Conservation (phyloP, 1,140 invertebrate species). For the Chelonus insularis region DNA sequence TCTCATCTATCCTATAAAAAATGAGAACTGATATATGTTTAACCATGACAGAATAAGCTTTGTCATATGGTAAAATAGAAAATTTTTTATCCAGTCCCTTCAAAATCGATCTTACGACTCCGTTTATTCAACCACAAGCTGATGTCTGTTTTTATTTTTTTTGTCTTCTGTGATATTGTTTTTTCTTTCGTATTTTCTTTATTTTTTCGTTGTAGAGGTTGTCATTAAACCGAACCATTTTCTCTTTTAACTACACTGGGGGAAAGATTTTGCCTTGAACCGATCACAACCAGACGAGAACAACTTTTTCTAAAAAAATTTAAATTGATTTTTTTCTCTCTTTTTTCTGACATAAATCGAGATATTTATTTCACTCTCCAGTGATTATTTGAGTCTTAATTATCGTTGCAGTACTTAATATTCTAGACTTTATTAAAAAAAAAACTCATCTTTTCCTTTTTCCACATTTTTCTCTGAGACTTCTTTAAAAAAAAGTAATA, state of each 20-base stretch:
- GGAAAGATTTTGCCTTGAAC: neutral
- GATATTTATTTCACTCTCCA: conserved; percentile 1
- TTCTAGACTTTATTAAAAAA: neutral
- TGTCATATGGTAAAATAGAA: too few relatives aligned
- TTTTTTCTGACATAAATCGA: neutral
- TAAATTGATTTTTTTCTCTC: conserved; percentile 15
- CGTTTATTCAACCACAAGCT: neutral
- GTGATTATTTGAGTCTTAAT: conserved; percentile 2
- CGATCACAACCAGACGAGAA: conserved; percentile 20
- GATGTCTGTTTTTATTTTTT: neutral
- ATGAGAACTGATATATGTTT: too few relatives aligned
- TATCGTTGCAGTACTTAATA: neutral
- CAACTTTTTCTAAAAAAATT: neutral
- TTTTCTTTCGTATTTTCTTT: neutral
- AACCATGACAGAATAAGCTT: too few relatives aligned
- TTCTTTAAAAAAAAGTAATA: too few relatives aligned
- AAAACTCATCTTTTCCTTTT: neutral
- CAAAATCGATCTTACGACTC: too few relatives aligned
- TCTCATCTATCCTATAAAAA: too few relatives aligned
- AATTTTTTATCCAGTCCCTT: too few relatives aligned
- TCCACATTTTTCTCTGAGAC: too few relatives aligned
- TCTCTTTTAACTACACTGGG: neutral
- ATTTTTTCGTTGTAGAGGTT: neutral
- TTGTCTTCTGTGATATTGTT: neutral
- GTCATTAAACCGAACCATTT: conserved; percentile 14